Base-by-base conservation (phyloP, 2,797 vertebrate species). In the Acanthurus tractus region DNA sequence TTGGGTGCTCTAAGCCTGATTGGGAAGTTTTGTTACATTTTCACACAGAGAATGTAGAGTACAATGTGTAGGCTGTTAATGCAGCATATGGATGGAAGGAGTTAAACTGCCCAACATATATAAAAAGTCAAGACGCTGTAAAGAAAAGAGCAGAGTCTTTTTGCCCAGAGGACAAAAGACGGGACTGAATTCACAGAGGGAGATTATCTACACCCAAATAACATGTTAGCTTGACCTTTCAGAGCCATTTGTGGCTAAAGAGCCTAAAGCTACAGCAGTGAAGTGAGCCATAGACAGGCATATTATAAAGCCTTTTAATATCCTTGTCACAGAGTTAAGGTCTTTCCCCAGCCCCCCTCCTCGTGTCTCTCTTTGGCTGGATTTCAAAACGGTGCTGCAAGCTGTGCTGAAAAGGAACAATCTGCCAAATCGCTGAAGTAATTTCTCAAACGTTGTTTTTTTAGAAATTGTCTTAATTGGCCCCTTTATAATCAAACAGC, bases 171-270 rank as follows among this genome's bases (percentile, higher is more conserved):
- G 78, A 74, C 20, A 76, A 57, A 70, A 66, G 59, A 78, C 42
- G 46, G 75, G 76, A 57, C 13, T 67, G 54, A 58, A 78, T 77
- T 76, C 58, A 64, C 42, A 79, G 52, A 54, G 67, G 29, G 46
- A 80, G 68, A 79, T 70, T 84, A 84, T 84, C 72, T 73, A 57
- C 4, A 0, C 57, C 64, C 66, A 78, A 88, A 85, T 81, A 86
- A 69, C 74, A 84, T 80, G 68, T 88, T 82, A 77, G 74, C 70
- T 67, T 89, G 85, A 89, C 86, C 81, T 90, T 89, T 87, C 61
- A 40, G 74, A 86, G 70, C 59, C 73, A 68, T 85, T 78, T 71
- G 55, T 74, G 57, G 55, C 73, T 87, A 55, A 58, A 80, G 70
- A 65, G 82, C 80, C 85, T 76, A 13, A 69, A 83, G 87, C 78